Conservation (phyloP, 1,140 invertebrate species). For the Plutomurus gul region DNA sequence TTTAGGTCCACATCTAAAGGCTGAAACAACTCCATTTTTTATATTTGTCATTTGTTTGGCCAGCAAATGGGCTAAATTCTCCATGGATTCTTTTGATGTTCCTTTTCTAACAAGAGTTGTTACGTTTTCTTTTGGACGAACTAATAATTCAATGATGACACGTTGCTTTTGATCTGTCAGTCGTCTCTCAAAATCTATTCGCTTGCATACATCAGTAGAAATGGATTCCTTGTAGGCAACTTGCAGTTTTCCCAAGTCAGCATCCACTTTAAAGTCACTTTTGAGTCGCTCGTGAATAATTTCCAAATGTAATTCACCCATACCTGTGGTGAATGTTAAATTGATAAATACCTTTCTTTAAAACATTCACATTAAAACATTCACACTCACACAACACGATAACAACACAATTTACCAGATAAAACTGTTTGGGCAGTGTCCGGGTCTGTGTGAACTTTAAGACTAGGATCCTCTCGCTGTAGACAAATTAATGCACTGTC, state of each 20-base stretch:
- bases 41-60: conserved; percentile 66
- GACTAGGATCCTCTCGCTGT: conserved; percentile 90
- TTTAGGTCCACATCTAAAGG: conserved; percentile 72
- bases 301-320: conserved; percentile 97
- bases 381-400: neutral
- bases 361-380: neutral
- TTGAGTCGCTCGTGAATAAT: conserved; percentile 85
- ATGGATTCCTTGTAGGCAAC: conserved; percentile 90
- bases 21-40: conserved; percentile 66
- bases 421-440: conserved; percentile 87
- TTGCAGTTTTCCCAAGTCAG: conserved; percentile 89
- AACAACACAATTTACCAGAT: conserved; percentile 61
- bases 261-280: conserved; percentile 90
- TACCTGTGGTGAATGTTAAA: conserved; percentile 64
- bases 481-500: conserved; percentile 84
- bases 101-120: neutral
- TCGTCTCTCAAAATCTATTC: conserved; percentile 45
- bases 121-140: conserved; percentile 23
- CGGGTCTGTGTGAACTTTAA: conserved; percentile 73
- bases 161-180: conserved; percentile 45
- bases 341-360: conserved; percentile 35
- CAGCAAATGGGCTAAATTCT: conserved; percentile 66
- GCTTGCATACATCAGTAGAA: conserved; percentile 56
- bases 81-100: conserved; percentile 62
- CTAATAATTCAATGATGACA: conserved; percentile 47